Conservation (phyloP, 2,113 vertebrate genomes). For the Elephantulus edwardii region DNA sequence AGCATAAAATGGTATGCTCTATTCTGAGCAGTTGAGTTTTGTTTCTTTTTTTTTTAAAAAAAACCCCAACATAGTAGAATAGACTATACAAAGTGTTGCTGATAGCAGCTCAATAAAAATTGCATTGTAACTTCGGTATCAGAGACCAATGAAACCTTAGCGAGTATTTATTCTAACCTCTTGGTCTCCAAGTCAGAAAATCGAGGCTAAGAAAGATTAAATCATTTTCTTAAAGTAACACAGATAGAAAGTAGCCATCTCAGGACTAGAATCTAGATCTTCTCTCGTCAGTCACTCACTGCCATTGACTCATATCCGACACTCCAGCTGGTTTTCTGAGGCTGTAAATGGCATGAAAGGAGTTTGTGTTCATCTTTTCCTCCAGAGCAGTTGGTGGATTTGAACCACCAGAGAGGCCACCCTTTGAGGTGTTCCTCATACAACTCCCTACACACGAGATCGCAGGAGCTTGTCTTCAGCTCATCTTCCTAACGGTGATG, state of each 20-base stretch:
- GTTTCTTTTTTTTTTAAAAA: not conserved
- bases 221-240: not conserved
- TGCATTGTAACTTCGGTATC: not conserved
- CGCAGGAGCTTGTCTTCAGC: no score
- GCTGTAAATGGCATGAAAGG: no score
- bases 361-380: no score
- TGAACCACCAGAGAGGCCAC: no score
- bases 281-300: not conserved
- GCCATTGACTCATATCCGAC: no score
- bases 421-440: no score
- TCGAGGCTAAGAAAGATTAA: not conserved
- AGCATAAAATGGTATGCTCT: no score
- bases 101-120: not conserved
- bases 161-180: not conserved
- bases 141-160: not conserved
- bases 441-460: no score
- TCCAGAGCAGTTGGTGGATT: no score
- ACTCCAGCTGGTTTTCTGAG: no score
- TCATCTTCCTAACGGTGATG: no score
- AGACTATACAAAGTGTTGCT: not conserved
- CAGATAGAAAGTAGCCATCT: not conserved
- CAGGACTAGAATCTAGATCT: not conserved
- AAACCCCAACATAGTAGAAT: not conserved
- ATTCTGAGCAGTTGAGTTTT: not conserved
- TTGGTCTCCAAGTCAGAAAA: slow-evolving; percentile 7